Evolutionary conservation across 2,113 vertebrate species (phyloP).

Genomic region (Clarias macrocephalus): DNA sequence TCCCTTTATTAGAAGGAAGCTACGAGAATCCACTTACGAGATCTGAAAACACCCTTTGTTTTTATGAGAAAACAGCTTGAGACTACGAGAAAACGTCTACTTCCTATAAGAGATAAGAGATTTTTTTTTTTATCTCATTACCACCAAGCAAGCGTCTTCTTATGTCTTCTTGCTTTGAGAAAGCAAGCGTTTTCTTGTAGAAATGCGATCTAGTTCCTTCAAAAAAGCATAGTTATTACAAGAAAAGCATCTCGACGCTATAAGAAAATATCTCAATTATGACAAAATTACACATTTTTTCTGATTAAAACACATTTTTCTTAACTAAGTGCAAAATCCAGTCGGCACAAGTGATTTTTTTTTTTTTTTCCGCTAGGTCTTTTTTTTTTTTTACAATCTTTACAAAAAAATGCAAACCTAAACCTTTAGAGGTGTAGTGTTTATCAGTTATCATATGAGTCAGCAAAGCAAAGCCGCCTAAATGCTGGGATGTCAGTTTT

Average conservation of each 20-base stretch:
- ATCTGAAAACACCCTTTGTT: not conserved
- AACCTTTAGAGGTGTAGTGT: not conserved
- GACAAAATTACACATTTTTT: not conserved
- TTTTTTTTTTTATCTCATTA: too few species aligned
- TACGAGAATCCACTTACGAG: not conserved
- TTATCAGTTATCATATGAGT: not conserved
- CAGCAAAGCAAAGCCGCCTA: not conserved
- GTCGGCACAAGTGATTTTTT: not conserved
- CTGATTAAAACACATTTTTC: not conserved
- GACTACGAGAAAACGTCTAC: not conserved
- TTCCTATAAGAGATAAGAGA: not conserved
- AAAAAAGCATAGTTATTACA: not conserved
- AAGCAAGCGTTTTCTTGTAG: too few species aligned
- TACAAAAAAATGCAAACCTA: not conserved
- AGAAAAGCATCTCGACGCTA: not conserved
- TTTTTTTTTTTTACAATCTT: not conserved
- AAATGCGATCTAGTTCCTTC: too few species aligned
- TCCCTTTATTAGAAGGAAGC: not conserved
- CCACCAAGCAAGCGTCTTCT: too few species aligned
- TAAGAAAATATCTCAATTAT: not conserved
- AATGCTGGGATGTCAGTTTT: not conserved
- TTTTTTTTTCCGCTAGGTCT: not conserved
- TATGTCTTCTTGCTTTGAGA: too few species aligned
- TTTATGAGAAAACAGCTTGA: not conserved
- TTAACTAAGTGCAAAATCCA: not conserved